phyloP scores from a whole-genome alignment of 2,888 invertebrate genomes.

The Trisateles emortualis region DNA sequence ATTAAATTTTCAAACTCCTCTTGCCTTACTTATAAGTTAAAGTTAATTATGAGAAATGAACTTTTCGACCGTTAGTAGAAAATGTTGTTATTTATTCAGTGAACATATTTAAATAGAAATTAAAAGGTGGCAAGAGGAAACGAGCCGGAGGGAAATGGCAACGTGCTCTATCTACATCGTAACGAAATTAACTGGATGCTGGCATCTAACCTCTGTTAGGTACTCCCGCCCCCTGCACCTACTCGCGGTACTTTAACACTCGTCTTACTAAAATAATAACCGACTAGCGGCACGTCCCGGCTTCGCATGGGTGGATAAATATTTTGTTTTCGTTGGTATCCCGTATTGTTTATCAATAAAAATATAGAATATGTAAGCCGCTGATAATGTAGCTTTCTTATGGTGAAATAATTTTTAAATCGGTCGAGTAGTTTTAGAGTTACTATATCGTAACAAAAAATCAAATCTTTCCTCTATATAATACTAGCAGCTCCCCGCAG shows the following conservation, averaged over 20 bases:
- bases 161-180: slow-evolving; percentile 82
- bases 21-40: slow-evolving; percentile 16
- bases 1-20: slow-evolving; percentile 14
- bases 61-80: slow-evolving; percentile 32
- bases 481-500: no score
- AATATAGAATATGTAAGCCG: no score
- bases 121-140: slow-evolving; percentile 72
- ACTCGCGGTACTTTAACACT: slow-evolving; percentile 9
- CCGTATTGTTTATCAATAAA: no score
- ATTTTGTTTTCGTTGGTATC: no score
- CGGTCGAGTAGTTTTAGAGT: no score
- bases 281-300: no score
- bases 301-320: no score
- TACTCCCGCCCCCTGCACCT: slow-evolving; percentile 13
- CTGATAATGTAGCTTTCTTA: no score
- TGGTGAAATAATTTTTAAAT: no score
- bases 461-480: no score
- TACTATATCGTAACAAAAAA: no score
- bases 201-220: slow-evolving; percentile 60
- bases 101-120: slow-evolving; percentile 69
- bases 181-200: slow-evolving; percentile 73
- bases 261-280: slow-evolving; percentile 59
- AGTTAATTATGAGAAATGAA: slow-evolving; percentile 33
- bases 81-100: slow-evolving; percentile 56
- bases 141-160: slow-evolving; percentile 62